phyloP scores from a whole-genome alignment of 2,888 invertebrate genomes.

The Hydrotaea diabolus region DNA sequence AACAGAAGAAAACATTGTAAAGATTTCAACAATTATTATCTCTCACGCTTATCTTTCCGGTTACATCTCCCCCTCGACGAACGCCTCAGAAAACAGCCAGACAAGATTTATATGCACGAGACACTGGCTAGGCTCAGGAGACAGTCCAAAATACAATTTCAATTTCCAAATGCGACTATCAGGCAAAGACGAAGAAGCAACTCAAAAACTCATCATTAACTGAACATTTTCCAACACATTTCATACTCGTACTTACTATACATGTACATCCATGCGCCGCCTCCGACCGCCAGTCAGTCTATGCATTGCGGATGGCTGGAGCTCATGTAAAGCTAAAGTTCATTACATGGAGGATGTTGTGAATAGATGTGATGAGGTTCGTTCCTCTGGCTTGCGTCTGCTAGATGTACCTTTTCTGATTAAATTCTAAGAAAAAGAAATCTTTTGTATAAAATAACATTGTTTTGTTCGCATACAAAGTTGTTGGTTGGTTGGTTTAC shows the following conservation, averaged over 20 bases:
- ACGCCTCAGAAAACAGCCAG: not conserved
- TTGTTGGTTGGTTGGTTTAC: not conserved
- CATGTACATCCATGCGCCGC: too few relatives aligned
- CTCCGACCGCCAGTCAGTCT: not conserved
- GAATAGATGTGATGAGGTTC: not conserved
- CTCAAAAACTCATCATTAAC: constrained; percentile 43
- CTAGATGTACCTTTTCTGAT: constrained; percentile 57
- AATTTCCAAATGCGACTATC: not conserved
- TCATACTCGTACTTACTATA: not conserved
- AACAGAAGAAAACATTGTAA: constrained; percentile 18
- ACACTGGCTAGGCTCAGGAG: not conserved
- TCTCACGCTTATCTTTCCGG: constrained; percentile 59
- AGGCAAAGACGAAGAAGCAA: too few relatives aligned
- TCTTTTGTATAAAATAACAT: constrained; percentile 24
- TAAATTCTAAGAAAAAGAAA: constrained; percentile 44
- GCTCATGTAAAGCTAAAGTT: constrained; percentile 43
- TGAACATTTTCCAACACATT: constrained; percentile 14
- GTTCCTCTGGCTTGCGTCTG: not conserved
- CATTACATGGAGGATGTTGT: constrained; percentile 32
- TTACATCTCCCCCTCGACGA: constrained; percentile 43
- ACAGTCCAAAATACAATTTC: constrained; percentile 12
- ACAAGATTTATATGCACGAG: not conserved
- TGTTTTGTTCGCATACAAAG: constrained; percentile 18
- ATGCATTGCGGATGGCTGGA: not conserved
- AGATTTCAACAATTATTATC: constrained; percentile 57